Percentiles rank a stretch among this genome's conserved stretches.
phyloP scores from a whole-genome alignment of 2,113 vertebrate genomes.

The Noctilio leporinus region DNA sequence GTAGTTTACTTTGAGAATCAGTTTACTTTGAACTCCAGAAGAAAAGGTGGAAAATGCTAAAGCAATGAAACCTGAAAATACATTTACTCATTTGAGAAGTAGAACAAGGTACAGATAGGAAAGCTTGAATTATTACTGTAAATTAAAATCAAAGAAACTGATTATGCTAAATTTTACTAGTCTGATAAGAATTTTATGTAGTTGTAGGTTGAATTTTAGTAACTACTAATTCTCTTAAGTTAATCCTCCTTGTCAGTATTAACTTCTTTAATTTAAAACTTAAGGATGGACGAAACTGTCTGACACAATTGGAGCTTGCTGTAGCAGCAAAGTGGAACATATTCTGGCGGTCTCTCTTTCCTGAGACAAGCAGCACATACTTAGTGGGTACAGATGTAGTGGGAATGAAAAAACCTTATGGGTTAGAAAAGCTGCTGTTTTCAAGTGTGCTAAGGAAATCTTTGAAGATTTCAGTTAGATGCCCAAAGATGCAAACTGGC shows the following conservation, averaged over 20 bases:
- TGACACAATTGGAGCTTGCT: conserved; percentile 85
- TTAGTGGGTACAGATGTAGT: conserved; percentile 17
- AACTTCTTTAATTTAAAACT: too few species aligned
- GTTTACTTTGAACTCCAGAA: background rate
- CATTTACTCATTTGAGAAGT: background rate
- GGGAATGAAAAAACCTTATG: background rate
- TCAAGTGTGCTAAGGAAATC: background rate
- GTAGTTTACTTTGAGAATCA: background rate
- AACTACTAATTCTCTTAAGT: background rate
- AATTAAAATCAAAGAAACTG: background rate
- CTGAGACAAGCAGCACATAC: conserved; percentile 78
- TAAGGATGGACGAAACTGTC: conserved; percentile 30
- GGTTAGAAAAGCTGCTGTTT: background rate
- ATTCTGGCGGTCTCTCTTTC: conserved; percentile 75
- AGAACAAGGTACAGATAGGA: background rate
- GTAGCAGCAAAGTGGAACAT: conserved; percentile 79
- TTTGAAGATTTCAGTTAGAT: background rate
- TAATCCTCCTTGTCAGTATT: background rate
- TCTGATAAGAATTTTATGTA: background rate
- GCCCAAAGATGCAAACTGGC: background rate
- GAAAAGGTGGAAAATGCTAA: background rate
- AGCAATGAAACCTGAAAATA: background rate
- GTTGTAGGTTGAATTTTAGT: background rate
- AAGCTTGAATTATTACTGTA: background rate
- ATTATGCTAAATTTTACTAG: background rate